Percentiles rank a stretch among this genome's conserved stretches.
phyloP scores from a whole-genome alignment of 2,888 invertebrate species.

The Sesia apiformis region DNA sequence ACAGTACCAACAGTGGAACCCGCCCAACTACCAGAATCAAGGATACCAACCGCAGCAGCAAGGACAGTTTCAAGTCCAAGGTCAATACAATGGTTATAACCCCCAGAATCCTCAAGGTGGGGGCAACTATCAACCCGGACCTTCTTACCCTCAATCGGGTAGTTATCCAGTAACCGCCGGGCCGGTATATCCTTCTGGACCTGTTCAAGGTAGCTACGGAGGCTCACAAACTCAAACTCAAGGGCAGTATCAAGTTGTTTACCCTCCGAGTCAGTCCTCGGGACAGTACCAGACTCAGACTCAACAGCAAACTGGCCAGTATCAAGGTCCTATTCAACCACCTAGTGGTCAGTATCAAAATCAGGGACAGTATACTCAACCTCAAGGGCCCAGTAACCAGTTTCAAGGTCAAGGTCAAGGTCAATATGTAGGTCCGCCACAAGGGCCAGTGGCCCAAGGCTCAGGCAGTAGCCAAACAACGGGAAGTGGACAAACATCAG shows the following conservation, averaged over 20 bases:
- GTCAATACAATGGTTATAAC: conserved; percentile 13
- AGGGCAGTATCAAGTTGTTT: conserved; percentile 10
- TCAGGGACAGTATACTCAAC: conserved; percentile 7
- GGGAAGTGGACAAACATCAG: conserved; percentile 10
- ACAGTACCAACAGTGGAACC: conserved; percentile 19
- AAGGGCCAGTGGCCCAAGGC: not conserved
- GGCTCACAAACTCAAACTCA: conserved; percentile 15
- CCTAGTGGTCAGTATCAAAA: conserved; percentile 11
- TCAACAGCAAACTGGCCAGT: conserved; percentile 14
- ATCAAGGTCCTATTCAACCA: conserved; percentile 16
- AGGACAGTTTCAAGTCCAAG: conserved; percentile 22
- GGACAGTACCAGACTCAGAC: conserved; percentile 11
- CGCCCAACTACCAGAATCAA: conserved; percentile 22
- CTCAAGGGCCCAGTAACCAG: conserved; percentile 13
- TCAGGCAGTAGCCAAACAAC: conserved; percentile 2
- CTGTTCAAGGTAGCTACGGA: conserved; percentile 7
- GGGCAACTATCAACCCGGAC: conserved; percentile 11
- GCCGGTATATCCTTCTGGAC: conserved; percentile 12
- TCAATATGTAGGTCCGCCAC: conserved; percentile 7
- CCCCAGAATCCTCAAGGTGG: conserved; percentile 8
- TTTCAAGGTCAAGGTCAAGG: conserved; percentile 14
- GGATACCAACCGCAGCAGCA: conserved; percentile 22
- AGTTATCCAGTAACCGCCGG: conserved; percentile 5
- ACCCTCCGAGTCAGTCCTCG: conserved; percentile 8
- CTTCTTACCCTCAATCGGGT: conserved; percentile 13